Evolutionary conservation across 2,888 invertebrate species (phyloP).

Genomic region (Amphipyra berbera): DNA sequence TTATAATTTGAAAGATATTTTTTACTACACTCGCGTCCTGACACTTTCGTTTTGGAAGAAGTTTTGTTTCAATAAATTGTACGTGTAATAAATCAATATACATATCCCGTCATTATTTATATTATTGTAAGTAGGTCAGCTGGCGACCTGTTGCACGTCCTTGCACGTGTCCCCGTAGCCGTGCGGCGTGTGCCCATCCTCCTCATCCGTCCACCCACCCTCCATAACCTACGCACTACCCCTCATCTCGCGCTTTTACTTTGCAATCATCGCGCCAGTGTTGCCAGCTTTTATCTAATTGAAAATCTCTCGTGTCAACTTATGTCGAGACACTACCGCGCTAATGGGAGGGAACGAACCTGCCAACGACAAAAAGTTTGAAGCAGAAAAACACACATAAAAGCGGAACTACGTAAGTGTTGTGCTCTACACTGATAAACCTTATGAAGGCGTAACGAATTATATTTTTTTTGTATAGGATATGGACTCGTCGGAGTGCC

Average conservation of each 20-base stretch:
- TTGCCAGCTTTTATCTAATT: constrained; percentile 57
- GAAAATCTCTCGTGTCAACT: constrained; percentile 50
- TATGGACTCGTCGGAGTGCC: constrained; percentile 61
- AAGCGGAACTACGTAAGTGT: neutral
- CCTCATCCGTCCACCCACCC: constrained; percentile 26
- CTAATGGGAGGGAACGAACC: constrained; percentile 30
- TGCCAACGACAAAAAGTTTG: constrained; percentile 25
- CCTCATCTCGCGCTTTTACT: constrained; percentile 50
- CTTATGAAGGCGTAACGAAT: constrained; percentile 70
- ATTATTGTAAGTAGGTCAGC: constrained; percentile 76
- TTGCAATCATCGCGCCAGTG: constrained; percentile 54
- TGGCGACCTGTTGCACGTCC: constrained; percentile 78
- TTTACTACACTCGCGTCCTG: no score
- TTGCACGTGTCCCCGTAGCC: constrained; percentile 60
- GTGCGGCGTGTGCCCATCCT: constrained; percentile 23
- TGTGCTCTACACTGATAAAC: constrained; percentile 65
- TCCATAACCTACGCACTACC: constrained; percentile 46
- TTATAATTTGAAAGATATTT: no score
- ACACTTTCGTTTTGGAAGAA: no score
- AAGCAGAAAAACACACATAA: constrained; percentile 17
- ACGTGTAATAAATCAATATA: constrained; percentile 48
- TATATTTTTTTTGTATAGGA: constrained; percentile 70
- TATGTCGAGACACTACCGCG: constrained; percentile 30
- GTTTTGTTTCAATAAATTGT: no score
- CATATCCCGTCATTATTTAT: constrained; percentile 59